Conservation (phyloP, 2,797 vertebrate species). For the Sylvia borin region DNA sequence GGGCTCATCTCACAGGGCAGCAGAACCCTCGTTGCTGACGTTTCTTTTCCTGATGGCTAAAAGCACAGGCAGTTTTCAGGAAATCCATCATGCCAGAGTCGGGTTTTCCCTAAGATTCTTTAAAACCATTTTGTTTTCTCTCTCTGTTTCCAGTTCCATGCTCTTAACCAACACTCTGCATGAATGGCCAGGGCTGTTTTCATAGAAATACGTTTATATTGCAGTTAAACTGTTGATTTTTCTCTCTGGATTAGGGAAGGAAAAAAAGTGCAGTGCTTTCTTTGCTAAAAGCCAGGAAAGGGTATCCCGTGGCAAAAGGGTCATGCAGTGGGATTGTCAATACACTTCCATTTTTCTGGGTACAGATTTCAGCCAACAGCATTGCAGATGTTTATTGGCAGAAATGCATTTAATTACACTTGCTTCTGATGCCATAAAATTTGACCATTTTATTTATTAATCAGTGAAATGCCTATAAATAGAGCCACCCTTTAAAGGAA, state of each 20-base stretch:
- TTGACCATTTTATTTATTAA: not conserved
- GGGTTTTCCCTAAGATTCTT: not conserved
- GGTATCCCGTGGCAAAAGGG: not conserved
- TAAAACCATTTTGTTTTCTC: not conserved
- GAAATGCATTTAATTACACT: not conserved
- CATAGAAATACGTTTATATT: not conserved
- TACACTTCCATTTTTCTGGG: not conserved
- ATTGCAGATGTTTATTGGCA: not conserved
- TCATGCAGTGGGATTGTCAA: not conserved
- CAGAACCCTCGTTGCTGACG: rapidly evolving
- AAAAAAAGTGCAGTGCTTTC: not conserved
- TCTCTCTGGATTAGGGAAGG: not conserved
- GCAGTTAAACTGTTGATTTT: not conserved
- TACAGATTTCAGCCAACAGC: not conserved
- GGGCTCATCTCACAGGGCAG: not conserved
- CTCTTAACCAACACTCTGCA: not conserved
- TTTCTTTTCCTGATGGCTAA: not conserved
- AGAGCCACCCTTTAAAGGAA: not conserved
- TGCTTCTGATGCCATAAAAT: not conserved
- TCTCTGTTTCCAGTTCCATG: constrained; percentile 15
- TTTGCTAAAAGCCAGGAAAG: not conserved
- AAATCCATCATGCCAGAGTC: not conserved
- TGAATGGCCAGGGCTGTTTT: not conserved
- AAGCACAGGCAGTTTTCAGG: not conserved
- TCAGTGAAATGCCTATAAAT: not conserved